These are phyloP conservation scores for Bombus vancouverensis DNA, from an alignment of 1,140 invertebrate genomes.

Conservation along the genomic window DNA sequence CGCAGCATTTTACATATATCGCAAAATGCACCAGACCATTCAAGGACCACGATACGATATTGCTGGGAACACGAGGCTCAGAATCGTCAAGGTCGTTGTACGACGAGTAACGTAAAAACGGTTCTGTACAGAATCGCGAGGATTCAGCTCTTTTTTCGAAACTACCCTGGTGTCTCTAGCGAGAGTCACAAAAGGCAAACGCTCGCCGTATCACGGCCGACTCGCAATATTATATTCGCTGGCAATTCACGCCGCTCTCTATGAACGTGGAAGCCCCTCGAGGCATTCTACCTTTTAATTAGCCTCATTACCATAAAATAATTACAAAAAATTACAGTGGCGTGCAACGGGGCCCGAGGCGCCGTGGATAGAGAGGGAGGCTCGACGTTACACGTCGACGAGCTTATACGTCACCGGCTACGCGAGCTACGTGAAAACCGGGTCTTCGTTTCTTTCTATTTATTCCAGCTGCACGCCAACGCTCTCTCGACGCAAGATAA, in stretches of 20 bases:
- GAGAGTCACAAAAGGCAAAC: constrained; percentile 27
- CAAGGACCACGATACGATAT: too few relatives aligned
- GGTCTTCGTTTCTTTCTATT: constrained; percentile 24
- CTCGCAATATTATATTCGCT: constrained; percentile 32
- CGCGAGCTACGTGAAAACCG: constrained; percentile 23
- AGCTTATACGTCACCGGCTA: constrained; percentile 35
- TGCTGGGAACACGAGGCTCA: background rate
- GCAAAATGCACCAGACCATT: background rate
- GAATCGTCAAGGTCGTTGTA: background rate
- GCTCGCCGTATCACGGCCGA: constrained; percentile 11
- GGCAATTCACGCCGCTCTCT: constrained; percentile 36
- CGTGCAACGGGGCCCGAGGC: constrained; percentile 11
- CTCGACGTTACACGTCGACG: constrained; percentile 31
- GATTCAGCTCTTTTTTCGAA: background rate
- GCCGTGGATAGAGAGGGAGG: background rate
- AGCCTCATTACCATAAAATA: constrained; percentile 60
- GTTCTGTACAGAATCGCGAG: background rate
- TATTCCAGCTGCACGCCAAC: background rate
- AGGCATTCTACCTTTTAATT: constrained; percentile 59
- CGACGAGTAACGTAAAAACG: background rate
- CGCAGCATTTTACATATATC: background rate
- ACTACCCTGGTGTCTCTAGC: background rate
- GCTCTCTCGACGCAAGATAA: constrained; percentile 48
- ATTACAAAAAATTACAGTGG: constrained; percentile 53
- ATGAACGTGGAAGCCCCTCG: constrained; percentile 34